These are phyloP conservation scores for Pristionchus entomophagus DNA, from an alignment of 2,888 invertebrate species.

Conservation along the genomic window DNA sequence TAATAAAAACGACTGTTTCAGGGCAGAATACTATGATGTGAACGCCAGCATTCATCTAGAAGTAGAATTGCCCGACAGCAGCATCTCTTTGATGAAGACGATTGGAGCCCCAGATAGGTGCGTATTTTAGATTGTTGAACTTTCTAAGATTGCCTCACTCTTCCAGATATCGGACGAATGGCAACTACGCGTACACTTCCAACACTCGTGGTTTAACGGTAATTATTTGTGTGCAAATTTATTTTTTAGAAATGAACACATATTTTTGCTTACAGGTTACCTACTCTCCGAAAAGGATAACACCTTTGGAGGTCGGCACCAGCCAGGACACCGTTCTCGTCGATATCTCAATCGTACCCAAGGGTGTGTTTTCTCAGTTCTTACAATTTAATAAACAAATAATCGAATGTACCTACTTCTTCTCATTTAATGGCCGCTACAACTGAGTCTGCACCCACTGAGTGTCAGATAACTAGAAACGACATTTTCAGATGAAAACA, in stretches of 20 bases:
- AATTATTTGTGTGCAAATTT: neutral
- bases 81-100: neutral
- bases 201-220: neutral
- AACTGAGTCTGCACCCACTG: no score
- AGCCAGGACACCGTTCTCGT: neutral
- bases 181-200: neutral
- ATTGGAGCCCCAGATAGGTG: neutral
- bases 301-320: neutral
- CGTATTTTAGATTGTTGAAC: neutral
- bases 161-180: neutral
- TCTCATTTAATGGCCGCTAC: no score
- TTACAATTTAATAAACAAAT: no score
- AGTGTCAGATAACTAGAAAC: no score
- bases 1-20: no score
- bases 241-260: no score
- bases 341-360: neutral
- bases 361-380: neutral
- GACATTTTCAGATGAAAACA: no score
- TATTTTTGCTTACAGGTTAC: neutral
- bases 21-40: no score
- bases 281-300: neutral
- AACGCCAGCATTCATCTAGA: no score
- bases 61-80: no score
- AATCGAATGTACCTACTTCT: no score
- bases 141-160: neutral